Conservation (phyloP, 1,140 invertebrate species). For the Andricus grossulariae region DNA sequence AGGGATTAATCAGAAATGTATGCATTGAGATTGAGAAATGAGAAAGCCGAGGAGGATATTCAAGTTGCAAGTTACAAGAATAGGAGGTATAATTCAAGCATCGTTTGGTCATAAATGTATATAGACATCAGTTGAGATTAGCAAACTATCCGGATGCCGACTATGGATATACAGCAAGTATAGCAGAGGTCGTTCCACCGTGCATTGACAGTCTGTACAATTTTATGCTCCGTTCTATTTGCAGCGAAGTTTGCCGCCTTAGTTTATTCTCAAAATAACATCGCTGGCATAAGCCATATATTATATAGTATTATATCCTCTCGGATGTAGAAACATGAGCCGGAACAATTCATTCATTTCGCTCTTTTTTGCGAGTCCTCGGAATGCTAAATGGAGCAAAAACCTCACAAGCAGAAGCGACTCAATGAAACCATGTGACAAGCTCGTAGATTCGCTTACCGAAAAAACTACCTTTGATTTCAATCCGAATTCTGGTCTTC, state of each 20-base stretch:
- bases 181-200: conserved; percentile 54
- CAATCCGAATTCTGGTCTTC: background rate
- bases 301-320: background rate
- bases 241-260: conserved; percentile 48
- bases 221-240: conserved; percentile 54
- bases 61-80: background rate
- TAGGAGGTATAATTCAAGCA: background rate
- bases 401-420: too few relatives aligned
- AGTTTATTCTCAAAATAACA: conserved; percentile 48
- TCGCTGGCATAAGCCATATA: conserved; percentile 13
- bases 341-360: conserved; percentile 20
- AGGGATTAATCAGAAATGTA: background rate
- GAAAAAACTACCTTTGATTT: background rate
- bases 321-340: background rate
- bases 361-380: background rate
- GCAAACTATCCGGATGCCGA: conserved; percentile 40
- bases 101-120: background rate
- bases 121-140: conserved; percentile 22
- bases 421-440: background rate
- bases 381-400: background rate
- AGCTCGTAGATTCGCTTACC: background rate
- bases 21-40: background rate
- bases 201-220: conserved; percentile 54
- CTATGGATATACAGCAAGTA: conserved; percentile 48
- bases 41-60: background rate